A percentile compares a stretch with the other conserved stretches of the same genome.
Evolutionary conservation across 2,113 vertebrate genomes (phyloP).

Genomic region (Aegypius monachus): DNA sequence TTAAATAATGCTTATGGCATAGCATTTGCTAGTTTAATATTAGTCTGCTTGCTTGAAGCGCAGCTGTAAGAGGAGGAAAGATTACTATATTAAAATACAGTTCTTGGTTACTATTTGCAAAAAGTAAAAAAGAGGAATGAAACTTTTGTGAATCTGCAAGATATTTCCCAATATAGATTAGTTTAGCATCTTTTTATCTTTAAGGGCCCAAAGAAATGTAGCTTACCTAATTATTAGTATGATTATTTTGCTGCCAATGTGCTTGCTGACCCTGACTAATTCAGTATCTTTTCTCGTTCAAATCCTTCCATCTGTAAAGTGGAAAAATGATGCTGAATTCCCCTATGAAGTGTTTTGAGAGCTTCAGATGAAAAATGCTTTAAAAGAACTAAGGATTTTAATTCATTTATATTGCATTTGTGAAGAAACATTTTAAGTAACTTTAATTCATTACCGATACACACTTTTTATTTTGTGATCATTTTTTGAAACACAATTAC

Average conservation of each 20-base stretch:
- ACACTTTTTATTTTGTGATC: not conserved
- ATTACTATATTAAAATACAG: not conserved
- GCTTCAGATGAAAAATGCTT: not conserved
- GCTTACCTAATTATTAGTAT: not conserved
- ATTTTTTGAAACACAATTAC: not conserved
- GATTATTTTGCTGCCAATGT: not conserved
- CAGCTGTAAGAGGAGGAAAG: not conserved
- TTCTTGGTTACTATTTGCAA: not conserved
- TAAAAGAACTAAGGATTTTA: not conserved
- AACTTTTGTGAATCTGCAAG: not conserved
- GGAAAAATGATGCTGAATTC: not conserved
- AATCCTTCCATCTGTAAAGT: not conserved
- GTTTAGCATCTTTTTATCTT: not conserved
- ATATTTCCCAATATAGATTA: not conserved
- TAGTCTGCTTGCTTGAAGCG: not conserved
- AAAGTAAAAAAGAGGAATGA: not conserved
- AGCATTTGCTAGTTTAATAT: not conserved
- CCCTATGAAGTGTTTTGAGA: not conserved
- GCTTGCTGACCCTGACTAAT: not conserved
- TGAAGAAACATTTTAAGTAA: not conserved
- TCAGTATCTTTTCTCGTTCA: not conserved
- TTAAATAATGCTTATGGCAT: not conserved
- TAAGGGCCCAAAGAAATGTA: not conserved
- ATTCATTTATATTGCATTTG: not conserved
- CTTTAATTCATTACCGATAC: not conserved